Evolutionary conservation across 2,888 invertebrate genomes (phyloP), one percentile per base, ranked within the genome.

Genomic region (Nomada ruficornis): DNA sequence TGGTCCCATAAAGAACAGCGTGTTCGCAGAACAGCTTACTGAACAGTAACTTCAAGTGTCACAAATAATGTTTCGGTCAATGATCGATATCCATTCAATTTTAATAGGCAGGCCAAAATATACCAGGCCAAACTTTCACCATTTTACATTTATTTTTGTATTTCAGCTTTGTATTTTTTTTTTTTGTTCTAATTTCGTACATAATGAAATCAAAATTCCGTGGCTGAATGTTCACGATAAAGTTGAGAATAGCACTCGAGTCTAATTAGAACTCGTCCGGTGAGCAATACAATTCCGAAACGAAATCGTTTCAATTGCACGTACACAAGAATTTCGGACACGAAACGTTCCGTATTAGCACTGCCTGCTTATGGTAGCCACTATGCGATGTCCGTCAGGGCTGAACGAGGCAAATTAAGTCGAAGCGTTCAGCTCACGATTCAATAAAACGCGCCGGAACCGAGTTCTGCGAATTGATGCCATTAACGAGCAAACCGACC

Each of bases 401-500:
- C 23, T 29, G 71, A 71, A 67, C 80, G 54, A 23, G 70, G 20
- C 54, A 65, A 77, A 80, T 70, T 23, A 57, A 79, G 63, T 57
- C 50, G 54, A 80, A 80, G 67, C 72, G 67, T 72, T 79, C 67
- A 52, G 60, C 52, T 44, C n/a, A 36, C 67, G 62, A 67, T 72
- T 72, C 29, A 52, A 63, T 59, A 42, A 67, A 72, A 67, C 55
- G 76, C 50, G 76, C 73, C 78, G 74, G 76, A 69, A 80, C 76
- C 71, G 85, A 83, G 69, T 74, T 73, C 87, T 36, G 77, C 68
- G 70, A 84, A 79, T 77, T 68, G 73, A 86, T 76, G 64, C 50
- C 62, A 77, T 65, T 73, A 74, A 85, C 67, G 67, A 71, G 79
- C 77, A 69, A 77, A 89, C 87, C 84, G 87, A 88, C 86, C 89